phyloP scores from a whole-genome alignment of 2,888 invertebrate species.

The Linyphia triangularis region DNA sequence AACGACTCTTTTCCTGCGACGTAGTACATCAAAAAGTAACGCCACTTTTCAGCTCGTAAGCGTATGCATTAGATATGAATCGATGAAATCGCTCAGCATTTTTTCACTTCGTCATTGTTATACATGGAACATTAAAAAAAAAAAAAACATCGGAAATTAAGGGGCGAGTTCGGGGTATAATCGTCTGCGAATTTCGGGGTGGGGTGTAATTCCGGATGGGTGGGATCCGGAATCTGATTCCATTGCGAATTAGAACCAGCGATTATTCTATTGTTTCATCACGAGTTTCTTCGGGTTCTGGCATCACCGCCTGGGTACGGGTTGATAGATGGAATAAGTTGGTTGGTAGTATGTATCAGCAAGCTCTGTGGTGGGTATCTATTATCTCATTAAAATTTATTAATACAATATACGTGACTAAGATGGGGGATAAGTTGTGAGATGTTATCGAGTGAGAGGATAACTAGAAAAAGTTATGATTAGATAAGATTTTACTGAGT shows the following conservation, averaged over 20 bases:
- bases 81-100: background rate
- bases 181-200: constrained; percentile 23
- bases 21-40: background rate
- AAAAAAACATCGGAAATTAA: constrained; percentile 17
- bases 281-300: constrained; percentile 13
- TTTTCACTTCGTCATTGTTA: background rate
- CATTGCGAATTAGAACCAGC: constrained; percentile 15
- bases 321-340: constrained; percentile 28
- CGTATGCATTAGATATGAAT: background rate
- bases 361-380: background rate
- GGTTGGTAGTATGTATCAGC: background rate
- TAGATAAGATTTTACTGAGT: too few relatives aligned
- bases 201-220: constrained; percentile 7
- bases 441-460: too few relatives aligned
- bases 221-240: constrained; percentile 8
- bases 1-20: background rate
- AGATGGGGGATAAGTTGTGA: too few relatives aligned
- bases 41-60: background rate
- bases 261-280: constrained; percentile 65
- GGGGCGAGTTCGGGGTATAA: constrained; percentile 32
- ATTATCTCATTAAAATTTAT: too few relatives aligned
- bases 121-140: too few relatives aligned
- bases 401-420: too few relatives aligned
- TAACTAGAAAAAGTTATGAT: too few relatives aligned
- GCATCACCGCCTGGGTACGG: background rate